Conservation (phyloP, 2,888 invertebrate species). For the Lithosia quadra region DNA sequence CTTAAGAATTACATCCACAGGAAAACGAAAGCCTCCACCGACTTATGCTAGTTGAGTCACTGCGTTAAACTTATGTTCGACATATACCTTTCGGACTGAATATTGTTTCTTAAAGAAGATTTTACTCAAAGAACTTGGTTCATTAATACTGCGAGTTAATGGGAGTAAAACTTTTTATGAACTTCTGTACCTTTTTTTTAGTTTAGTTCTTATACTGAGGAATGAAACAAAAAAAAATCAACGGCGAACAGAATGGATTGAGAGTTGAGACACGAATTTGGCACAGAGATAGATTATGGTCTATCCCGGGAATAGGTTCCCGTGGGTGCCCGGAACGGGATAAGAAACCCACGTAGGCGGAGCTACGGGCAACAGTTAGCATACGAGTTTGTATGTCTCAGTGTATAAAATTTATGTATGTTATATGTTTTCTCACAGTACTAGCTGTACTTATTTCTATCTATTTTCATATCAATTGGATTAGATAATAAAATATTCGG, state of each 20-base stretch:
- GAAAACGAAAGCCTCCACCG: background rate
- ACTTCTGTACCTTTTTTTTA: background rate
- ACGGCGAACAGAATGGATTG: too few relatives aligned
- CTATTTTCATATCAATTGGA: background rate
- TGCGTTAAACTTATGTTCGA: conserved; percentile 14
- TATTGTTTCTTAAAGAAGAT: conserved; percentile 6
- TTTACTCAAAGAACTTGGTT: background rate
- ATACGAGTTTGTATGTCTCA: too few relatives aligned
- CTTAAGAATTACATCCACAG: conserved; percentile 34
- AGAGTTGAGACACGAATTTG: too few relatives aligned
- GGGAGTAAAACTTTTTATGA: background rate
- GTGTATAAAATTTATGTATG: too few relatives aligned
- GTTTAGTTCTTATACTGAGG: background rate
- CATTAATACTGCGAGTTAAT: background rate
- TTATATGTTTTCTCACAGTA: too few relatives aligned
- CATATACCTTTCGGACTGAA: background rate
- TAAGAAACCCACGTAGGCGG: too few relatives aligned
- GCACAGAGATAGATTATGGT: too few relatives aligned
- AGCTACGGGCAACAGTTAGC: too few relatives aligned
- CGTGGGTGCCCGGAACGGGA: too few relatives aligned
- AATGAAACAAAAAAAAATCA: too few relatives aligned
- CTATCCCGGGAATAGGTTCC: too few relatives aligned
- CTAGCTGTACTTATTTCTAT: too few relatives aligned
- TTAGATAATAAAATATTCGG: background rate
- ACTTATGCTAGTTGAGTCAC: conserved; percentile 1